These are phyloP conservation scores for Rhabditoides inermis DNA, from an alignment of 2,888 invertebrate genomes.

Conservation along the genomic window DNA sequence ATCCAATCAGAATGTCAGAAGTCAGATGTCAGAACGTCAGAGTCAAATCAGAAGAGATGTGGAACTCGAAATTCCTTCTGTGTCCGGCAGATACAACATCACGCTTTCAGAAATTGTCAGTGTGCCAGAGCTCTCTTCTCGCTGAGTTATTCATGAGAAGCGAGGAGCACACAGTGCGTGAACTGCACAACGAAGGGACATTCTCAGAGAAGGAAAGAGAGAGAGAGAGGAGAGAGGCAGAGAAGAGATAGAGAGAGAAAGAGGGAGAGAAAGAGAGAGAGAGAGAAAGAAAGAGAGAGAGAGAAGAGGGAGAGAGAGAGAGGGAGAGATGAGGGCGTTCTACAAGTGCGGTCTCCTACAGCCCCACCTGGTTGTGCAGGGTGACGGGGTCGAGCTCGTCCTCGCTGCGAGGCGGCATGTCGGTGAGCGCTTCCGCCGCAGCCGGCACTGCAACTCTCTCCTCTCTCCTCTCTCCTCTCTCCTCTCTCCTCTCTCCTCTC, in stretches of 20 bases:
- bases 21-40: no score
- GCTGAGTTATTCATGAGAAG: no score
- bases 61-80: no score
- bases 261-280: neutral
- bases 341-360: no score
- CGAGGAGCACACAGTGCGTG: no score
- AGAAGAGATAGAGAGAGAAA: no score
- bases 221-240: neutral
- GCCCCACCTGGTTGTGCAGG: constrained; percentile 82
- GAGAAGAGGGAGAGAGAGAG: neutral
- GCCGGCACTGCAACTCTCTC: constrained; percentile 34
- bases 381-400: constrained; percentile 95
- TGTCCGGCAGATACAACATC: no score
- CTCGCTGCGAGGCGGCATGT: constrained; percentile 70
- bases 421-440: constrained; percentile 56
- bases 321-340: neutral
- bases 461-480: neutral
- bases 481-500: neutral
- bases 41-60: no score
- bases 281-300: neutral
- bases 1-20: no score
- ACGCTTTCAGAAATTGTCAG: no score
- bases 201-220: neutral
- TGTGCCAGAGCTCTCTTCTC: no score
- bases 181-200: neutral